phyloP scores from a whole-genome alignment of 2,888 invertebrate species.

The Noctua fimbriata region DNA sequence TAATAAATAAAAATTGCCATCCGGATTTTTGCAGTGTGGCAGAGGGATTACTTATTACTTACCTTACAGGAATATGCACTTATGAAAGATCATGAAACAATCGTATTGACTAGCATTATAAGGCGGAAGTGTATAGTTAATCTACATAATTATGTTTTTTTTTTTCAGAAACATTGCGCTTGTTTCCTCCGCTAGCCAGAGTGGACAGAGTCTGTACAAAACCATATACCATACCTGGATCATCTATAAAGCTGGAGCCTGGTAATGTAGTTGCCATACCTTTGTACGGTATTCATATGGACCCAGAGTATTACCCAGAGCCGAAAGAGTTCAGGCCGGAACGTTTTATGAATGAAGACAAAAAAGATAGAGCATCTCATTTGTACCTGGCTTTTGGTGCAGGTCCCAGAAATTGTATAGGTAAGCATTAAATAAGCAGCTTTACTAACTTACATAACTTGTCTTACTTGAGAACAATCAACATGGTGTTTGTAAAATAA shows the following conservation, averaged over 20 bases:
- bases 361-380: slow-evolving; percentile 85
- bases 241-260: slow-evolving; percentile 82
- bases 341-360: slow-evolving; percentile 89
- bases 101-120: not conserved
- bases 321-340: slow-evolving; percentile 89
- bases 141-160: not conserved
- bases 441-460: not conserved
- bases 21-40: not conserved
- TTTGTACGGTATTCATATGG: slow-evolving; percentile 88
- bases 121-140: no score
- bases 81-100: slow-evolving; percentile 1
- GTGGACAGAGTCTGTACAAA: slow-evolving; percentile 90
- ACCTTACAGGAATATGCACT: not conserved
- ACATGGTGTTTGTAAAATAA: not conserved
- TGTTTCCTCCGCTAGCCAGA: slow-evolving; percentile 89
- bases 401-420: slow-evolving; percentile 89
- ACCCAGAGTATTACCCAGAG: slow-evolving; percentile 89
- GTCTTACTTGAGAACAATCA: not conserved
- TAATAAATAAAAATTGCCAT: no score
- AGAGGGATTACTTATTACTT: not conserved
- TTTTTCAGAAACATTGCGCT: slow-evolving; percentile 89
- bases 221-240: slow-evolving; percentile 88
- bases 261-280: slow-evolving; percentile 87
- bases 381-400: slow-evolving; percentile 89
- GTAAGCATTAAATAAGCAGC: slow-evolving; percentile 69